These are phyloP conservation scores for Saiga tatarica DNA, from an alignment of 2,113 vertebrate genomes.

Conservation along the genomic window DNA sequence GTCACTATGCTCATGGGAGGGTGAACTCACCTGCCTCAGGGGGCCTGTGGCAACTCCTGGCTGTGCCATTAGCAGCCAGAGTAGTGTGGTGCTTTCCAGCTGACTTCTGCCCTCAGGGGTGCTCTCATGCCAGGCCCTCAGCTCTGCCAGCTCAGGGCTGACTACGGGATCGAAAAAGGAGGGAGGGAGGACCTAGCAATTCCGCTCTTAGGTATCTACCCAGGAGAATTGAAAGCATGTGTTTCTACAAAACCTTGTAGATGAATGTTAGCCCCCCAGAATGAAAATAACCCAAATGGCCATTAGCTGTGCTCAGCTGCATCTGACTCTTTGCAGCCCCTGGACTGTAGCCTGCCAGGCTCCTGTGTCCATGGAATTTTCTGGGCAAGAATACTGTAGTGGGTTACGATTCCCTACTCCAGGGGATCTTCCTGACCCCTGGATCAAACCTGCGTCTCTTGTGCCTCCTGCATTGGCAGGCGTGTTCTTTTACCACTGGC, in stretches of 20 bases:
- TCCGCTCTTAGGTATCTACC: accelerated
- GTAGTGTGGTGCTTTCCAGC: not conserved
- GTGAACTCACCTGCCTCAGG: not conserved
- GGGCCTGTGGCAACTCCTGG: not conserved
- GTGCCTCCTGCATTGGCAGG: not conserved
- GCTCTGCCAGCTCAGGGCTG: not conserved
- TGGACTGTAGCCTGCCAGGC: not conserved
- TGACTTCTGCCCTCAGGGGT: accelerated
- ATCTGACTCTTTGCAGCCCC: not conserved
- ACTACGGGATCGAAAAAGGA: not conserved
- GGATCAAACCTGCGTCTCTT: not conserved
- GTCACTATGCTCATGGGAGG: not conserved
- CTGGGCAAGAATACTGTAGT: not conserved
- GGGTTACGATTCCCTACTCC: not conserved
- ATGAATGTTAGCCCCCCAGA: not conserved
- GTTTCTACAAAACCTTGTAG: not conserved
- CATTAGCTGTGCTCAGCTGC: not conserved
- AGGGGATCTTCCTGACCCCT: not conserved
- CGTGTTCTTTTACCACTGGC: not conserved
- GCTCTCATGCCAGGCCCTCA: accelerated
- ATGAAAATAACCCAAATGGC: not conserved
- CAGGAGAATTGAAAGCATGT: not conserved
- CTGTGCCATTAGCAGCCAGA: accelerated
- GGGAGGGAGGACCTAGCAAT: not conserved
- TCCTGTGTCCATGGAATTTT: not conserved